Percentiles rank a stretch among this genome's conserved stretches.
Evolutionary conservation across 2,797 vertebrate species (phyloP).

Genomic region (Pseudocheirus occidentalis): DNA sequence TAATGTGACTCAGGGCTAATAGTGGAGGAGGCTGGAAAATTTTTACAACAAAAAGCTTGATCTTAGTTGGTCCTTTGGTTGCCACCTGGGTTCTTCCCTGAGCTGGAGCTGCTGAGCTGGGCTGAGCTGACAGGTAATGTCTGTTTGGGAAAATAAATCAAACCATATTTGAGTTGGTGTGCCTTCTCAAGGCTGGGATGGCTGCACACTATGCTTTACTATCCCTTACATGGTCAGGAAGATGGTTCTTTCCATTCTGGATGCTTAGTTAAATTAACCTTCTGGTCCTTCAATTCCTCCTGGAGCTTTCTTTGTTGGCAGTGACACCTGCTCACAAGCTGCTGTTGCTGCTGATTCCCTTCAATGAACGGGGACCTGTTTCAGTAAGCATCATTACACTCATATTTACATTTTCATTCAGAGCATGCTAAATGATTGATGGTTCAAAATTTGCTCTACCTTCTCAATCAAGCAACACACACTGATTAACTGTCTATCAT

Average conservation of each 20-base stretch:
- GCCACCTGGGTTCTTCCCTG: constrained; percentile 78
- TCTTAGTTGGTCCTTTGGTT: constrained; percentile 65
- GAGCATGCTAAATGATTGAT: constrained; percentile 8
- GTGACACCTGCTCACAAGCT: constrained; percentile 2
- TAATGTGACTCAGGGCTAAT: constrained; percentile 74
- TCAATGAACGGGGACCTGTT: background rate
- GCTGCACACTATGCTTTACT: constrained; percentile 69
- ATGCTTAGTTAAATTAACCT: constrained; percentile 64
- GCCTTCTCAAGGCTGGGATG: constrained; percentile 78
- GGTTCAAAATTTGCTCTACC: constrained; percentile 52
- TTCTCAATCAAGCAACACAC: background rate
- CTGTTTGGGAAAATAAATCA: constrained; percentile 70
- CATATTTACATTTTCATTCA: constrained; percentile 33
- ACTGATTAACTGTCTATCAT: background rate
- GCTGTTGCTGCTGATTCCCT: background rate
- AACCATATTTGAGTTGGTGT: constrained; percentile 77
- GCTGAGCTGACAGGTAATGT: constrained; percentile 76
- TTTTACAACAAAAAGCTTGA: constrained; percentile 57
- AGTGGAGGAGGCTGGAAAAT: constrained; percentile 33
- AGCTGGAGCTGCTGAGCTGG: constrained; percentile 73
- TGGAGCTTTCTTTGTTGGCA: constrained; percentile 38
- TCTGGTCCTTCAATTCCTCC: background rate
- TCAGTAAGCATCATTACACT: constrained; percentile 50
- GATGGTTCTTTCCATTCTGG: constrained; percentile 55
- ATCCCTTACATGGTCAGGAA: constrained; percentile 58